These are phyloP conservation scores for Pogonognathellus flavescens DNA, from an alignment of 1,140 invertebrate genomes.

Conservation along the genomic window DNA sequence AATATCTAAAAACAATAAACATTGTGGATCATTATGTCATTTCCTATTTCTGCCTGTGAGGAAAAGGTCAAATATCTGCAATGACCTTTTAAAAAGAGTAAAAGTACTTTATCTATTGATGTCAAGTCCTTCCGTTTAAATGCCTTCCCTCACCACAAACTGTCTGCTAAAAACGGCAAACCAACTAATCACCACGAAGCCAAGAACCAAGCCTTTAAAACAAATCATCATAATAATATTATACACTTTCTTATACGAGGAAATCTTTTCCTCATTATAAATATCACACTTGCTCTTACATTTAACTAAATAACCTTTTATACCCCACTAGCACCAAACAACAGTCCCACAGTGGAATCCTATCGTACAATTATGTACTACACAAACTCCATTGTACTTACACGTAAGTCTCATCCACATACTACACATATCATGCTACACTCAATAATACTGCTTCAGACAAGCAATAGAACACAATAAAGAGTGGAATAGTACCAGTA, in stretches of 20 bases:
- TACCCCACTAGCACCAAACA: background rate
- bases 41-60: conserved; percentile 24
- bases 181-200: conserved; percentile 3
- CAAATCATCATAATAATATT: background rate
- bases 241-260: background rate
- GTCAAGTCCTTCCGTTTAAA: conserved; percentile 42
- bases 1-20: conserved; percentile 19
- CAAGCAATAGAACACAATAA: no score
- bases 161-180: background rate
- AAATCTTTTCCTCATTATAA: conserved; percentile 12
- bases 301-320: background rate
- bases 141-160: no score
- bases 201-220: no score
- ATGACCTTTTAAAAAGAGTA: conserved; percentile 49
- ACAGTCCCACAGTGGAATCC: no score
- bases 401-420: no score
- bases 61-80: conserved; percentile 47
- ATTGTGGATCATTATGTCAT: conserved; percentile 19
- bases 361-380: no score
- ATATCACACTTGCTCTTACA: background rate
- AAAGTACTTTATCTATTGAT: conserved; percentile 50
- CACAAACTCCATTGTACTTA: no score
- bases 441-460: no score
- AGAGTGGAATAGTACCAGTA: no score
- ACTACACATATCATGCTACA: no score